phyloP scores from a whole-genome alignment of 2,888 invertebrate species.

The Melieria crassipennis region DNA sequence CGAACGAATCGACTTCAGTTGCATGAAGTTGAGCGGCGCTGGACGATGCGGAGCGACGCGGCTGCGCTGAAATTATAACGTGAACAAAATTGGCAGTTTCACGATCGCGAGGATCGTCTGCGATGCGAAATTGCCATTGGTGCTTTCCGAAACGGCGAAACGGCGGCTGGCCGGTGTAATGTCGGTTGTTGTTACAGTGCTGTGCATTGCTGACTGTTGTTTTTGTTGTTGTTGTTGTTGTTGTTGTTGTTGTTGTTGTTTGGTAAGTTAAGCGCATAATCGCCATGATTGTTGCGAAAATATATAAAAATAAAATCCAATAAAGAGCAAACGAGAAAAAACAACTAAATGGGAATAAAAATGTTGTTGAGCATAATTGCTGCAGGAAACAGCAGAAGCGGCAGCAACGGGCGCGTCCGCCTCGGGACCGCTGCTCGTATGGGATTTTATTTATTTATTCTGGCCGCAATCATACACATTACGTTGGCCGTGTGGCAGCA shows the following conservation, averaged over 20 bases:
- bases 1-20: background rate
- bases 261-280: constrained; percentile 10
- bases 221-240: constrained; percentile 37
- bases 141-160: background rate
- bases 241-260: constrained; percentile 35
- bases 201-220: constrained; percentile 12
- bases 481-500: constrained; percentile 21
- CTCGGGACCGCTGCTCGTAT: background rate
- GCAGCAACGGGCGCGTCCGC: background rate
- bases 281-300: constrained; percentile 31
- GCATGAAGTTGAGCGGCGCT: too few species aligned
- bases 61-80: constrained; percentile 27
- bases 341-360: constrained; percentile 29
- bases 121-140: constrained; percentile 18
- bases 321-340: background rate
- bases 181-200: constrained; percentile 30
- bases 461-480: constrained; percentile 25
- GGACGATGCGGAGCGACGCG: constrained; percentile 8
- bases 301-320: constrained; percentile 19
- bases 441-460: constrained; percentile 23
- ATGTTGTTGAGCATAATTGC: constrained; percentile 36
- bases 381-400: constrained; percentile 24
- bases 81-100: constrained; percentile 48
- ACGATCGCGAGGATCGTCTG: constrained; percentile 32
- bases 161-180: background rate